Percentiles rank a stretch among this genome's conserved stretches.
Conservation (phyloP, 2,888 invertebrate species). For the Portevinia maculata region DNA sequence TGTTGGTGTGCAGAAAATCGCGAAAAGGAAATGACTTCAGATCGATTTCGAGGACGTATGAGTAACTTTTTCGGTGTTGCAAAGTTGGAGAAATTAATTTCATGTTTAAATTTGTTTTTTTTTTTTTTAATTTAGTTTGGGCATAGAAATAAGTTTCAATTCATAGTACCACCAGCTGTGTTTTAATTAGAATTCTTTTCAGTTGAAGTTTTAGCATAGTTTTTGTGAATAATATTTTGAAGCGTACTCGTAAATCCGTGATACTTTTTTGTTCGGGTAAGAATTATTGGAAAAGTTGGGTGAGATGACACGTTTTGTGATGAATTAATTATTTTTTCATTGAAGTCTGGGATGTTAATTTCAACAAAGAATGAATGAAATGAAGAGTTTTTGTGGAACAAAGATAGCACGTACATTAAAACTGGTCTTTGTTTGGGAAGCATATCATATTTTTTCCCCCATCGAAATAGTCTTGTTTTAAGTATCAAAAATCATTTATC, state of each 20-base stretch:
- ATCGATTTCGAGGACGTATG: slow-evolving; percentile 35
- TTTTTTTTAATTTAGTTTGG: slow-evolving; percentile 16
- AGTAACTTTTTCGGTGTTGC: slow-evolving; percentile 37
- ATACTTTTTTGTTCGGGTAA: background rate
- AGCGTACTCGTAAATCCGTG: slow-evolving; percentile 29
- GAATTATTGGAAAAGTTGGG: slow-evolving; percentile 48
- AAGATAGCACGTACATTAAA: too few species aligned
- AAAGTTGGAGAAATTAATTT: slow-evolving; percentile 35
- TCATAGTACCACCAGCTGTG: slow-evolving; percentile 47
- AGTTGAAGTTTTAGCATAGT: slow-evolving; percentile 25
- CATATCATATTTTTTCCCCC: too few species aligned
- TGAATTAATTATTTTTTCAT: slow-evolving; percentile 39
- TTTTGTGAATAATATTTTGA: slow-evolving; percentile 11
- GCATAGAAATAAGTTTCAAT: slow-evolving; percentile 4
- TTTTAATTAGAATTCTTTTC: slow-evolving; percentile 60
- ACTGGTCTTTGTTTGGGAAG: too few species aligned
- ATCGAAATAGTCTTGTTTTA: too few species aligned
- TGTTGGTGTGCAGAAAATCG: slow-evolving; percentile 21
- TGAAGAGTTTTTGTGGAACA: too few species aligned
- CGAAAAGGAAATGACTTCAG: slow-evolving; percentile 9
- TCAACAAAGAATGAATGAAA: too few species aligned
- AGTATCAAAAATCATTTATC: too few species aligned
- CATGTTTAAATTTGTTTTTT: slow-evolving; percentile 5
- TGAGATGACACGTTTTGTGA: slow-evolving; percentile 17
- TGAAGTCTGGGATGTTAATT: background rate